phyloP scores from a whole-genome alignment of 2,888 invertebrate species.

The Dynastes maya region DNA sequence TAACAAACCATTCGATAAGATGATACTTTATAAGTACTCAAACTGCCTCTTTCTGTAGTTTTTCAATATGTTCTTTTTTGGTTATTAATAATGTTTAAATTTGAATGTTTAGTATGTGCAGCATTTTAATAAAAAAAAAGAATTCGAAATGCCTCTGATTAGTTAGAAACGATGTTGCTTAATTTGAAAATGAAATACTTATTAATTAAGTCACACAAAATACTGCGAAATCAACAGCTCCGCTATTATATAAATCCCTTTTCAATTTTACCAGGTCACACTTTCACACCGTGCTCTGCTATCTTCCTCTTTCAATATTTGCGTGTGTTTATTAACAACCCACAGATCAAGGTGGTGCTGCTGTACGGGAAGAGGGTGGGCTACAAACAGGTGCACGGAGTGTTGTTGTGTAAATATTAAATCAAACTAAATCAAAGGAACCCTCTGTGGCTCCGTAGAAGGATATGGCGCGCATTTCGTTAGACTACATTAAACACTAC shows the following conservation, averaged over 20 bases:
- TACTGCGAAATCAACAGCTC: background rate
- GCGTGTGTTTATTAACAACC: constrained; percentile 39
- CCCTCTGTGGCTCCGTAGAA: constrained; percentile 30
- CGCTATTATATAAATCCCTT: constrained; percentile 5
- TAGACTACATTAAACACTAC: constrained; percentile 23
- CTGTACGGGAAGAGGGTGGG: constrained; percentile 29
- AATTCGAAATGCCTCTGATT: no score
- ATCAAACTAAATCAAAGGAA: constrained; percentile 43
- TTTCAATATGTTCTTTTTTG: no score
- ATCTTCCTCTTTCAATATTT: constrained; percentile 40
- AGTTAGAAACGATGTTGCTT: background rate
- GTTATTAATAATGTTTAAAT: no score
- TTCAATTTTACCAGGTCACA: constrained; percentile 28
- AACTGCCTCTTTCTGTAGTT: no score
- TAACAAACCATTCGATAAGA: no score
- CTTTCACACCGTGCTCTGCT: constrained; percentile 1
- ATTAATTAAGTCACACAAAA: no score
- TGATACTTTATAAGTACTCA: no score
- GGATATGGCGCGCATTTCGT: constrained; percentile 14
- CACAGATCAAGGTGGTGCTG: constrained; percentile 41
- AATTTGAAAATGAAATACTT: background rate
- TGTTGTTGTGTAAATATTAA: constrained; percentile 45
- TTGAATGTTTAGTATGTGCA: no score
- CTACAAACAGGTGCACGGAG: constrained; percentile 32
- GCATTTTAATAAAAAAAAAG: no score